A percentile compares a stretch with the other conserved stretches of the same genome.
Conservation (phyloP, 1,140 invertebrate genomes). For the Calliopsis andreniformis region DNA sequence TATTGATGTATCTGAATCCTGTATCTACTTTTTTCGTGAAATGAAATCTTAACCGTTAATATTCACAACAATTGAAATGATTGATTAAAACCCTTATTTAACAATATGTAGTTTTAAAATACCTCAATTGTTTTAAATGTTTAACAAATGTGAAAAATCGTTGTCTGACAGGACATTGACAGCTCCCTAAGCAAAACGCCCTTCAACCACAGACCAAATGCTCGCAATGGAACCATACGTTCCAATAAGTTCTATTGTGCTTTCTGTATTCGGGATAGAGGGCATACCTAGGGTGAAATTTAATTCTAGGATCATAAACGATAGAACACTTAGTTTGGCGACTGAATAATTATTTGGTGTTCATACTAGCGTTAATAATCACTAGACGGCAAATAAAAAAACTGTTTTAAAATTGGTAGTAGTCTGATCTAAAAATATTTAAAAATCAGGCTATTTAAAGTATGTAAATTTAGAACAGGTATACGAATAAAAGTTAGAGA, state of each 20-base stretch:
- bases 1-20: background rate
- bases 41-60: background rate
- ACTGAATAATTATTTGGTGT: background rate
- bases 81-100: background rate
- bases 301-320: background rate
- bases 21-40: background rate
- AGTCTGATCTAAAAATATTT: too few species aligned
- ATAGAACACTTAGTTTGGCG: background rate
- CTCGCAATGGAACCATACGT: background rate
- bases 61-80: background rate
- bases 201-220: constrained; percentile 24
- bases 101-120: background rate
- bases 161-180: constrained; percentile 37
- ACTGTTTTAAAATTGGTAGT: too few species aligned
- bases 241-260: background rate
- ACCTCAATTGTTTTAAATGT: constrained; percentile 22
- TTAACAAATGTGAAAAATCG: constrained; percentile 6
- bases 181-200: constrained; percentile 37
- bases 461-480: too few species aligned
- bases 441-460: too few species aligned
- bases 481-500: too few species aligned
- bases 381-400: too few species aligned
- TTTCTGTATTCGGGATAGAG: background rate
- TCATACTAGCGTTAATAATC: too few species aligned
- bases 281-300: constrained; percentile 2